A percentile compares a stretch with the other conserved stretches of the same genome.
phyloP scores from a whole-genome alignment of 2,888 invertebrate genomes.

The Tethea ocularis region DNA sequence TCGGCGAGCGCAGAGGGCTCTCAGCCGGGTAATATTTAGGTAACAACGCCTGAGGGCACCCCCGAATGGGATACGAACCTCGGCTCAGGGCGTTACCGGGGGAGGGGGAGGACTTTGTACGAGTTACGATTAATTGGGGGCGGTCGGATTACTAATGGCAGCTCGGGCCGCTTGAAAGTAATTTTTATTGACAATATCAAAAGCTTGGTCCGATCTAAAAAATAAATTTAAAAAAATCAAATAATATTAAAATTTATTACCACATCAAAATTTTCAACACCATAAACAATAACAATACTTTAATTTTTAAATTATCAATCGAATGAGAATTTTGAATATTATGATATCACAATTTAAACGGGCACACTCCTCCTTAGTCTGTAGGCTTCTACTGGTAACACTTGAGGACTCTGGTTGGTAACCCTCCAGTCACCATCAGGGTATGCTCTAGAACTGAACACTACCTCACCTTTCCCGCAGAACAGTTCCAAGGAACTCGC shows the following conservation, averaged over 20 bases:
- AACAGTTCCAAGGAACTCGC: slow-evolving; percentile 73
- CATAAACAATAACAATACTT: background rate
- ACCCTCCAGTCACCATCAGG: slow-evolving; percentile 67
- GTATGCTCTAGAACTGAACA: slow-evolving; percentile 70
- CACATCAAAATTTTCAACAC: background rate
- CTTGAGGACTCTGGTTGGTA: slow-evolving; percentile 59
- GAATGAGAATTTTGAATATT: slow-evolving; percentile 4
- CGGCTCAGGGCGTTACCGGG: no score
- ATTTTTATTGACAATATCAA: background rate
- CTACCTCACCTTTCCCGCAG: slow-evolving; percentile 76
- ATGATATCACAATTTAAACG: slow-evolving; percentile 28
- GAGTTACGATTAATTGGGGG: no score
- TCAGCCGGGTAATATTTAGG: no score
- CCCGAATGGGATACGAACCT: no score
- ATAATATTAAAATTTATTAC: background rate
- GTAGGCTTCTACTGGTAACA: slow-evolving; percentile 55
- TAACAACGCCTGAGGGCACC: no score
- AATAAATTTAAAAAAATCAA: background rate
- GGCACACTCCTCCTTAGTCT: slow-evolving; percentile 61
- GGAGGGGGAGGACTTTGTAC: no score
- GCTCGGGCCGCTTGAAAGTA: no score
- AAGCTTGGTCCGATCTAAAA: background rate
- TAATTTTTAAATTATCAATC: background rate
- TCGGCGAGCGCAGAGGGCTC: no score
- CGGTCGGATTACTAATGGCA: no score